phyloP scores from a whole-genome alignment of 2,797 vertebrate genomes.

The Myotis daubentonii region DNA sequence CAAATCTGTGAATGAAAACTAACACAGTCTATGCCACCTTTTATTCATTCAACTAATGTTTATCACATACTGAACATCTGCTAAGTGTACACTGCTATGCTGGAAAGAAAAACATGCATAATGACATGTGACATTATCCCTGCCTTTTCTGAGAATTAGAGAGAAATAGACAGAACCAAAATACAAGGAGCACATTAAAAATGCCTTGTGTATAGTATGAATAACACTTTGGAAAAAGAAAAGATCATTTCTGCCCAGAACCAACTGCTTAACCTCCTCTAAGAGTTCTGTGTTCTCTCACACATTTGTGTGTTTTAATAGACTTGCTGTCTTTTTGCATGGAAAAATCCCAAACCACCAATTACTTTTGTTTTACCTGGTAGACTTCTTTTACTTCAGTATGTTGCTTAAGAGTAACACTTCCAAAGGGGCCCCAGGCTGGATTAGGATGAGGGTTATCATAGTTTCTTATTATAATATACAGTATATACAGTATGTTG shows the following conservation, averaged over 20 bases:
- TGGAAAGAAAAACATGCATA: constrained; percentile 7
- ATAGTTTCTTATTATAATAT: neutral
- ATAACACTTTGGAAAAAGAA: neutral
- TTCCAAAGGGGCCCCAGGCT: neutral
- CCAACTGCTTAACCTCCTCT: neutral
- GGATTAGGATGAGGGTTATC: neutral
- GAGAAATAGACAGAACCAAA: neutral
- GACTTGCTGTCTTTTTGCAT: neutral
- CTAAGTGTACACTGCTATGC: neutral
- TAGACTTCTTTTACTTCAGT: neutral
- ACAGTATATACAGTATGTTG: neutral
- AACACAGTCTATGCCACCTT: neutral
- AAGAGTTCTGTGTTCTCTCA: neutral
- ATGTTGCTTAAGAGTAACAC: neutral
- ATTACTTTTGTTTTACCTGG: neutral
- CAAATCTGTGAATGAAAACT: neutral
- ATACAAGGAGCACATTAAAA: neutral
- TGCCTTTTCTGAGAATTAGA: constrained; percentile 4
- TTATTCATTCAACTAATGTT: neutral
- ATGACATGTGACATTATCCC: neutral
- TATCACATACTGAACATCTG: neutral
- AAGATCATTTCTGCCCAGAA: neutral
- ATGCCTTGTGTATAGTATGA: neutral
- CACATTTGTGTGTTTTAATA: neutral
- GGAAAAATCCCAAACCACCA: neutral